phyloP scores from a whole-genome alignment of 2,797 vertebrate species.

The Poeciliopsis paucimaculata region DNA sequence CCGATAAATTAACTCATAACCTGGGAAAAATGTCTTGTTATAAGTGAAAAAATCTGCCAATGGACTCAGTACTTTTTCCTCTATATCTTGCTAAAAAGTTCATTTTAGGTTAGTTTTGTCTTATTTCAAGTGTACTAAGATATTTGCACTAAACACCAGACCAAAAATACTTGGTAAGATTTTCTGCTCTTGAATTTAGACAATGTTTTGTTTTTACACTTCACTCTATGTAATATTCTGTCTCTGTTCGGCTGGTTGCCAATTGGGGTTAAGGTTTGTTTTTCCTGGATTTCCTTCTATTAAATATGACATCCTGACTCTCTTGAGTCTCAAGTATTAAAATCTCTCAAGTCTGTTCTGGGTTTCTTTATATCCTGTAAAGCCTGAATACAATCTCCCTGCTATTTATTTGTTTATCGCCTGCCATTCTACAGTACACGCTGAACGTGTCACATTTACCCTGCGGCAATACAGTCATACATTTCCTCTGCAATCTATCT shows the following conservation, averaged over 20 bases:
- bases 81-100: no score
- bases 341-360: not conserved
- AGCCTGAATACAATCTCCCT: conserved; percentile 10
- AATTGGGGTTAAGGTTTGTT: not conserved
- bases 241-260: not conserved
- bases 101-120: no score
- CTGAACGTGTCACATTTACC: conserved; percentile 8
- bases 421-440: conserved; percentile 12
- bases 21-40: no score
- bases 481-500: conserved; percentile 12
- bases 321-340: not conserved
- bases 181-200: not conserved
- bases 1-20: no score
- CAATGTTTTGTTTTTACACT: not conserved
- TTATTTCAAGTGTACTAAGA: no score
- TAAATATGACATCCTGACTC: not conserved
- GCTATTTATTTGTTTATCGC: conserved; percentile 19
- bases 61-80: no score
- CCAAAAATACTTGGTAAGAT: no score
- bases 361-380: conserved; percentile 1
- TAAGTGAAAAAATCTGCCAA: no score
- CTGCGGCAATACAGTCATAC: not conserved
- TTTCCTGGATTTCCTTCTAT: not conserved
- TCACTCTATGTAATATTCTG: not conserved
- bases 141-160: no score